phyloP scores from a whole-genome alignment of 2,888 invertebrate genomes.

The Cepaea hortensis region DNA sequence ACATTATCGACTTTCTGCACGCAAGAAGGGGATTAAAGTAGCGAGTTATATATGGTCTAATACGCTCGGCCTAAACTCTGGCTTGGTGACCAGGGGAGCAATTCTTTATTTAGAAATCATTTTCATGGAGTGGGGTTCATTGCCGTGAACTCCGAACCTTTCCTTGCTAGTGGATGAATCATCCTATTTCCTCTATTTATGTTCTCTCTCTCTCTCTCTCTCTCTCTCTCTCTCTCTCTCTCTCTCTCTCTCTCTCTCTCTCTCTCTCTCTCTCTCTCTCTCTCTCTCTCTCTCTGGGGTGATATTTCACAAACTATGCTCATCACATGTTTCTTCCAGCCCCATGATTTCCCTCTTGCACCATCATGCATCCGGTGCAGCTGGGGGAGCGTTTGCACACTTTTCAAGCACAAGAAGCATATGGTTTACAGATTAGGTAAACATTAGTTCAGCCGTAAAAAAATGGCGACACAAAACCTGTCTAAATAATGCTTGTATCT shows the following conservation, averaged over 20 bases:
- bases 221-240: neutral
- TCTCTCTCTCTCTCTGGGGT: neutral
- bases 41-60: too few species aligned
- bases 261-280: neutral
- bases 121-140: neutral
- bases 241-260: neutral
- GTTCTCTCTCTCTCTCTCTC: neutral
- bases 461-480: too few species aligned
- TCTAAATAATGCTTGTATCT: too few species aligned
- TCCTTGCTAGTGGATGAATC: neutral
- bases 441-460: too few species aligned
- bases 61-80: too few species aligned
- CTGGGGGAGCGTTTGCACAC: neutral
- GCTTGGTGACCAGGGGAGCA: too few species aligned
- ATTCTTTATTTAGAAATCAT: too few species aligned
- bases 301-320: neutral
- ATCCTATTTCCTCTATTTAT: neutral
- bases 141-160: neutral
- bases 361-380: neutral
- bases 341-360: neutral
- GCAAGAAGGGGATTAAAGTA: too few species aligned
- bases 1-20: too few species aligned
- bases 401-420: neutral
- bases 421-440: too few species aligned
- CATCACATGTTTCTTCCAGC: neutral